Conservation (phyloP, 2,113 vertebrate genomes). For the Calypte anna region DNA sequence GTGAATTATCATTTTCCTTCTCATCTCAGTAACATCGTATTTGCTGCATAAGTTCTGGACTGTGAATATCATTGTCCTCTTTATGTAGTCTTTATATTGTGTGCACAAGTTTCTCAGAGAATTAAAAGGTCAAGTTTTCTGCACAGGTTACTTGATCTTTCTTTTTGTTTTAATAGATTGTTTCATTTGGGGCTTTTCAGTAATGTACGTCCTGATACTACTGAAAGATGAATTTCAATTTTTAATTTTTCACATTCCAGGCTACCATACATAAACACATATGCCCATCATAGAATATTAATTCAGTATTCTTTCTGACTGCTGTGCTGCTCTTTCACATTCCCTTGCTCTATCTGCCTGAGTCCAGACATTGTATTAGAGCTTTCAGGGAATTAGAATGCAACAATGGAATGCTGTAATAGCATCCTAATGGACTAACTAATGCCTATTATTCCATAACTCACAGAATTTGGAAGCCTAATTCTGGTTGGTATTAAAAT, state of each 20-base stretch:
- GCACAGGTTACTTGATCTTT: background rate
- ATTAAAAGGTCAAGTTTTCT: background rate
- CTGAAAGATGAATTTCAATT: background rate
- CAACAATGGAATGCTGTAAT: background rate
- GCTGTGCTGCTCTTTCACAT: background rate
- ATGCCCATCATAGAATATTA: background rate
- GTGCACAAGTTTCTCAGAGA: background rate
- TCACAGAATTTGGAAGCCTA: background rate
- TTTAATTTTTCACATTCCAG: background rate
- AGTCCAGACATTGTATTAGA: background rate
- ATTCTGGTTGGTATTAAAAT: background rate
- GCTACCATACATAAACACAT: background rate
- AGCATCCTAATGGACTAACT: slow-evolving; percentile 3
- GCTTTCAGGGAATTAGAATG: background rate
- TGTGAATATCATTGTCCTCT: background rate
- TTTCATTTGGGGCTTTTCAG: background rate
- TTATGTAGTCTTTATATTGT: background rate
- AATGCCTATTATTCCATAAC: background rate
- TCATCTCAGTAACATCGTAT: background rate
- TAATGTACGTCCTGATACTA: accelerated
- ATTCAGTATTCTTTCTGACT: background rate
- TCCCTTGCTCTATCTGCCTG: background rate
- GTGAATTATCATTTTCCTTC: background rate
- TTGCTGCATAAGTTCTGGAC: background rate
- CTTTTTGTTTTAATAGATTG: background rate